Evolutionary conservation across 2,797 vertebrate genomes (phyloP).

Genomic region (Amniataba percoides): DNA sequence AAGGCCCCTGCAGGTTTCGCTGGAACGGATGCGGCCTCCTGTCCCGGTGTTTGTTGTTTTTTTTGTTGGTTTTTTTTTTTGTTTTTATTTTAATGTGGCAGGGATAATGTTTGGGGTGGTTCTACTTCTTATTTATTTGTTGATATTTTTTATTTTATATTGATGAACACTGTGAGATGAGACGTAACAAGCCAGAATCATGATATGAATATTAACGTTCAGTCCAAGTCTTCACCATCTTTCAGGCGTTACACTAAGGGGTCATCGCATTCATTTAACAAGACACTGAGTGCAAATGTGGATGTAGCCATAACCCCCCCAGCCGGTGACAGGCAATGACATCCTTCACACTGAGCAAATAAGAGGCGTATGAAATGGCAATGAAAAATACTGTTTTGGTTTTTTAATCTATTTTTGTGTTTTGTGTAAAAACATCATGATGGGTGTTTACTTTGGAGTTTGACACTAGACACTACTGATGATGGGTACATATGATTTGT

Average conservation of each 20-base stretch:
- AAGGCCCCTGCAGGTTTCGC: slow-evolving; percentile 55
- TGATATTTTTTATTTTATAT: slow-evolving; percentile 68
- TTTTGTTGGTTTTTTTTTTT: too few relatives aligned
- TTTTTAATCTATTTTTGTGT: slow-evolving; percentile 46
- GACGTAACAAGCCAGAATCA: slow-evolving; percentile 60
- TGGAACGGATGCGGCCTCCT: slow-evolving; percentile 55
- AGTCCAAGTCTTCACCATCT: slow-evolving; percentile 47
- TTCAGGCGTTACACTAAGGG: slow-evolving; percentile 9
- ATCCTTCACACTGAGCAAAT: slow-evolving; percentile 66
- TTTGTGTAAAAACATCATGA: slow-evolving; percentile 67
- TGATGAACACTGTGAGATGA: slow-evolving; percentile 82
- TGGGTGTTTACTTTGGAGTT: slow-evolving; percentile 66
- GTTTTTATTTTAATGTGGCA: slow-evolving; percentile 62
- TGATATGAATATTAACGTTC: slow-evolving; percentile 50
- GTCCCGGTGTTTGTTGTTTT: slow-evolving; percentile 60
- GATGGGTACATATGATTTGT: slow-evolving; percentile 81
- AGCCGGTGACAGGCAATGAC: slow-evolving; percentile 38
- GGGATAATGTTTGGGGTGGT: slow-evolving; percentile 69
- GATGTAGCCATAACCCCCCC: slow-evolving; percentile 53
- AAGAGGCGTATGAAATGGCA: slow-evolving; percentile 64
- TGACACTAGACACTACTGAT: slow-evolving; percentile 82
- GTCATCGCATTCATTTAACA: slow-evolving; percentile 47
- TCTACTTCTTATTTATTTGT: slow-evolving; percentile 78
- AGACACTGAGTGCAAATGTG: slow-evolving; percentile 41
- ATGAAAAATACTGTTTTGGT: slow-evolving; percentile 45